These are phyloP conservation scores for Rhabdomys pumilio DNA, from an alignment of 2,797 vertebrate genomes.

Conservation along the genomic window DNA sequence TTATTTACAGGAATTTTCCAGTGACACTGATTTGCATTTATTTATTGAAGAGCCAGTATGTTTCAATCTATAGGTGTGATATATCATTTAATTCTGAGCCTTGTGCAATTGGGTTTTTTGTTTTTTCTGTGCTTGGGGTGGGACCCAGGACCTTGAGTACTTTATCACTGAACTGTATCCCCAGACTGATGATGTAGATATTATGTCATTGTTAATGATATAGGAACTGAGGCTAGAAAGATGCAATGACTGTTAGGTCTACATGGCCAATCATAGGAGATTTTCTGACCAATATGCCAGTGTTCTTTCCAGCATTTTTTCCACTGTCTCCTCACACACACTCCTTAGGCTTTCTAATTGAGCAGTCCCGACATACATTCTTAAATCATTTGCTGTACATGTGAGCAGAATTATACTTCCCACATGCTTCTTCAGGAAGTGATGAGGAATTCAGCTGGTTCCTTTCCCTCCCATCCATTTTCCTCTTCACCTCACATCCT, in stretches of 20 bases:
- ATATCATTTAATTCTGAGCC: slow-evolving; percentile 53
- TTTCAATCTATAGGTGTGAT: slow-evolving; percentile 36
- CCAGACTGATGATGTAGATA: background rate
- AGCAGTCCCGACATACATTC: background rate
- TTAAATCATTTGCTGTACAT: slow-evolving; percentile 43
- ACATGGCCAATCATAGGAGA: background rate
- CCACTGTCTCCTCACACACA: too few relatives aligned
- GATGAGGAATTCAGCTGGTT: background rate
- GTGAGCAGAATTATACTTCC: background rate
- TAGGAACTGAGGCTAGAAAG: slow-evolving; percentile 11
- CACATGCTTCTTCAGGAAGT: background rate
- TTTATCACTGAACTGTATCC: background rate
- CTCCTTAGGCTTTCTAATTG: background rate
- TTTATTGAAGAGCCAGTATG: slow-evolving; percentile 20
- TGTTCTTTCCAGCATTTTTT: background rate
- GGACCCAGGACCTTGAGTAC: background rate
- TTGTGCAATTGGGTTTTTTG: background rate
- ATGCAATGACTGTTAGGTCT: slow-evolving; percentile 9
- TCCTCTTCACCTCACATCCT: background rate
- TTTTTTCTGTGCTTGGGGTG: background rate
- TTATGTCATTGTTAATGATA: background rate
- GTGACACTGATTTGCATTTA: slow-evolving; percentile 35
- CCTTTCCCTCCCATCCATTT: background rate
- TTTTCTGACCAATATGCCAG: slow-evolving; percentile 37
- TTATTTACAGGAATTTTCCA: slow-evolving; percentile 38